These are phyloP conservation scores for Uropetala carovei DNA, from an alignment of 2,888 invertebrate genomes.

Conservation along the genomic window DNA sequence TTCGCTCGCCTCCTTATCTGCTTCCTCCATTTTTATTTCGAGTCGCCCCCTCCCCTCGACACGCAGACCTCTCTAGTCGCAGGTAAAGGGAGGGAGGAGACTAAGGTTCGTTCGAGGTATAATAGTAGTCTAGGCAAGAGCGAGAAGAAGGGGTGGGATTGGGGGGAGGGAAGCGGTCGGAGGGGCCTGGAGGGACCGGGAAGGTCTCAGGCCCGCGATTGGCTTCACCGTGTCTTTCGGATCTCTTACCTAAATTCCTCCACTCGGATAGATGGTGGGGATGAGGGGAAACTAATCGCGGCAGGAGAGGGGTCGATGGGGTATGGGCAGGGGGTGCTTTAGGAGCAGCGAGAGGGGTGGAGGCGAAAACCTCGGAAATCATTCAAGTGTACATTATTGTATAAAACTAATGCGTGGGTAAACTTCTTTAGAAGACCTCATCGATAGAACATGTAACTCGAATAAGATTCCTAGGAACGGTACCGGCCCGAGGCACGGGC, in stretches of 20 bases:
- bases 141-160: too few species aligned
- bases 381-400: neutral
- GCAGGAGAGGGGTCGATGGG: too few species aligned
- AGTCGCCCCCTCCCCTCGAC: neutral
- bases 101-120: too few species aligned
- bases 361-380: neutral
- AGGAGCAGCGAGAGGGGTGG: neutral
- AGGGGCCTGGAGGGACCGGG: neutral
- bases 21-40: constrained; percentile 42
- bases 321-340: neutral
- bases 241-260: constrained; percentile 38
- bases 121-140: too few species aligned
- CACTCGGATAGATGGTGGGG: neutral
- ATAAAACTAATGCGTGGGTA: neutral
- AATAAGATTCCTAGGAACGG: neutral
- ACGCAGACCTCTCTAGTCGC: too few species aligned
- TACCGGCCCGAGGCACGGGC: too few species aligned
- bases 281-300: neutral
- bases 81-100: too few species aligned
- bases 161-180: too few species aligned
- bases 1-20: neutral
- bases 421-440: too few species aligned
- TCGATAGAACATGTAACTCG: neutral
- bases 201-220: neutral
- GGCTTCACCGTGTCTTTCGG: constrained; percentile 21